Evolutionary conservation across 2,113 vertebrate genomes (phyloP).

Genomic region (Sceloporus tristichus): DNA sequence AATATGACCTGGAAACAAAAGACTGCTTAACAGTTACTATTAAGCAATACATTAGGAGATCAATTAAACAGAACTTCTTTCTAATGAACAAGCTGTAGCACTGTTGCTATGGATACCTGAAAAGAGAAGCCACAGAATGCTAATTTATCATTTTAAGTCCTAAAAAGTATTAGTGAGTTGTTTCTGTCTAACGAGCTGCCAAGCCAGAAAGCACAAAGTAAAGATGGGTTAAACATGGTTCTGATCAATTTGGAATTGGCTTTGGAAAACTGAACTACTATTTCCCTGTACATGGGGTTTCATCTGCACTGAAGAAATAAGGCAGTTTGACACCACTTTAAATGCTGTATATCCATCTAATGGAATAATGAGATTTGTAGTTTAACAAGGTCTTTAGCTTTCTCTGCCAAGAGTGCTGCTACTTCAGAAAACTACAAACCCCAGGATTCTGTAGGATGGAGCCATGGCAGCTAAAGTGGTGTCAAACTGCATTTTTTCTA

Average conservation of each 20-base stretch:
- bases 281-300: background rate
- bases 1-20: slow-evolving; percentile 99
- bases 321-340: no score
- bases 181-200: background rate
- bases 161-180: slow-evolving; percentile 50
- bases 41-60: slow-evolving; percentile 99
- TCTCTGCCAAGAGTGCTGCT: no score
- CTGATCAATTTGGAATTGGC: background rate
- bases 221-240: slow-evolving; percentile 31
- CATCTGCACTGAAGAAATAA: background rate
- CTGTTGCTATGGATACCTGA: slow-evolving; percentile 67
- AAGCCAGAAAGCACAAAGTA: slow-evolving; percentile 21
- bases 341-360: no score
- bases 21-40: slow-evolving; percentile 95
- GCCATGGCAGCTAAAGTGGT: no score
- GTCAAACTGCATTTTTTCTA: no score
- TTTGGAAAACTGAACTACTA: background rate
- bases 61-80: slow-evolving; percentile 98
- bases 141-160: slow-evolving; percentile 72
- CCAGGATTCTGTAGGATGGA: no score
- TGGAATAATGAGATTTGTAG: no score
- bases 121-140: slow-evolving; percentile 64
- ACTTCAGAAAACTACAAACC: no score
- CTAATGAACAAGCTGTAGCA: slow-evolving; percentile 82
- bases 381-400: no score